phyloP scores from a whole-genome alignment of 2,888 invertebrate genomes.

The Aquatica leii region DNA sequence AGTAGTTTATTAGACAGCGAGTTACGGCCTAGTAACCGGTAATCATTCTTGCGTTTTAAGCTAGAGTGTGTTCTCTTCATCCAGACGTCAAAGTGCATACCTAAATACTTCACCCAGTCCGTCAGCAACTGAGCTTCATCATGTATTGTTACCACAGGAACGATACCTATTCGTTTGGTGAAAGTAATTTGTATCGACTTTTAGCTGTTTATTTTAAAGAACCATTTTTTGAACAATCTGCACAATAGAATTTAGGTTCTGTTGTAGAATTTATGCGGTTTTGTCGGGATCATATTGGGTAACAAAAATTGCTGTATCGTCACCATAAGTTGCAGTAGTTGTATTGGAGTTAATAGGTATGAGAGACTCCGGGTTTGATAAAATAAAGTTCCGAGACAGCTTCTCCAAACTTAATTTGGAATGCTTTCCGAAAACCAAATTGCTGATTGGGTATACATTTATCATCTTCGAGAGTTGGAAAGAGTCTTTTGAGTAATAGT shows the following conservation, averaged over 20 bases:
- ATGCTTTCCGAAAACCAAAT: background rate
- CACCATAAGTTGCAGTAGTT: constrained; percentile 33
- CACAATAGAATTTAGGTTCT: constrained; percentile 24
- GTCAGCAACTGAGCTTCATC: constrained; percentile 7
- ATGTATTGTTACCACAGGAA: constrained; percentile 9
- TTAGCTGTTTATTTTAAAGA: constrained; percentile 21
- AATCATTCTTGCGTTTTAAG: constrained; percentile 25
- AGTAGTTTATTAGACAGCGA: constrained; percentile 30
- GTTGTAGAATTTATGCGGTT: constrained; percentile 23
- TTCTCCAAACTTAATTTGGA: background rate
- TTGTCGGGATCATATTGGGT: constrained; percentile 33
- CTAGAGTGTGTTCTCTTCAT: constrained; percentile 28
- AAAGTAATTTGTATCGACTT: constrained; percentile 16
- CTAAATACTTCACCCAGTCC: constrained; percentile 27
- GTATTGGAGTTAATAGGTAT: constrained; percentile 12
- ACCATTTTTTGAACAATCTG: constrained; percentile 31
- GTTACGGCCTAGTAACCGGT: constrained; percentile 31
- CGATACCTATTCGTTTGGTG: constrained; percentile 11
- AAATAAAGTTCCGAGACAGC: background rate
- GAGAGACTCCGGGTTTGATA: background rate
- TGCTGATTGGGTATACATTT: background rate
- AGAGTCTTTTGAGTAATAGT: background rate
- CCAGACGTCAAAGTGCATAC: constrained; percentile 28
- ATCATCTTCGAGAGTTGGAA: constrained; percentile 6
- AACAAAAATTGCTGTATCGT: constrained; percentile 37